Percentiles rank a stretch among this genome's conserved stretches.
These are phyloP conservation scores for Nematolebias whitei DNA, from an alignment of 2,113 vertebrate genomes.

Conservation along the genomic window DNA sequence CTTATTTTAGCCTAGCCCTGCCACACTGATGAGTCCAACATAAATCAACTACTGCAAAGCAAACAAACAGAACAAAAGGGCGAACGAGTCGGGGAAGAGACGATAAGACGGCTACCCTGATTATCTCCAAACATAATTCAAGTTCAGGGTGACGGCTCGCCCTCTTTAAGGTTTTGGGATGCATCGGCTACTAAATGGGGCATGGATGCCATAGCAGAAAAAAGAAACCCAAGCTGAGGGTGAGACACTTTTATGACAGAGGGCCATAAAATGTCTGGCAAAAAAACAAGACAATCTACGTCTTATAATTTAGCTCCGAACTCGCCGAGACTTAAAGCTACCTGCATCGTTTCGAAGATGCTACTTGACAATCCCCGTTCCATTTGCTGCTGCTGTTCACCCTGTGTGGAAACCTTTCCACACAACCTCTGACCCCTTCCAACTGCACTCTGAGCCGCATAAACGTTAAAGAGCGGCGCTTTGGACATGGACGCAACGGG, in stretches of 20 bases:
- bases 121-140: conserved; percentile 61
- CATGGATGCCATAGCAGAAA: conserved; percentile 40
- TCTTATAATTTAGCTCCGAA: conserved; percentile 28
- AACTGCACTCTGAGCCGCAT: conserved; percentile 3
- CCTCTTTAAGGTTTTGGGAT: conserved; percentile 27
- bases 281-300: conserved; percentile 42
- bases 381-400: conserved; percentile 46
- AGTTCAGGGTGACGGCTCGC: conserved; percentile 48
- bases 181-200: conserved; percentile 30
- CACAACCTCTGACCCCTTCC: conserved; percentile 50
- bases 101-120: conserved; percentile 28
- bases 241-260: conserved; percentile 59
- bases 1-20: conserved; percentile 64
- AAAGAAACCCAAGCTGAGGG: conserved; percentile 47
- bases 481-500: not conserved
- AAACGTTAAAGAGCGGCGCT: conserved; percentile 29
- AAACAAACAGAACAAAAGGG: conserved; percentile 68
- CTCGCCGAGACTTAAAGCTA: not conserved
- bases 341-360: conserved; percentile 6
- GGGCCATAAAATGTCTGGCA: conserved; percentile 54
- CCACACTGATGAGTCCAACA: conserved; percentile 62
- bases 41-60: conserved; percentile 72
- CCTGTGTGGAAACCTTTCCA: conserved; percentile 55
- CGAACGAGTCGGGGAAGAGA: conserved; percentile 58
- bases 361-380: conserved; percentile 6